Percentiles rank a stretch among this genome's conserved stretches.
Evolutionary conservation across 2,797 vertebrate species (phyloP).

Genomic region (Hapalemur alaotrensis): DNA sequence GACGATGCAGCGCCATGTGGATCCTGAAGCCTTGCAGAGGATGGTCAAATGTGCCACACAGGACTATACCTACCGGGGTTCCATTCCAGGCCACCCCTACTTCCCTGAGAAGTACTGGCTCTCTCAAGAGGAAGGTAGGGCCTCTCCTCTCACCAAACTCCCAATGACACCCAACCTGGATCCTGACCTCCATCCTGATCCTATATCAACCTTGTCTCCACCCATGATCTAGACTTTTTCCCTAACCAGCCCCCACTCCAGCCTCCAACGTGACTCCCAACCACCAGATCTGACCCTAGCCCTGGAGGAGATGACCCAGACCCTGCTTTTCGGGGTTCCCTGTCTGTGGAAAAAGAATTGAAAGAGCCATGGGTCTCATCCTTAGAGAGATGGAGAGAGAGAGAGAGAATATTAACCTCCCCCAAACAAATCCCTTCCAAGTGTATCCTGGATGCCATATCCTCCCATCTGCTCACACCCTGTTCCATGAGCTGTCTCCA

Average conservation of each 20-base stretch:
- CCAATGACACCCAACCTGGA: not conserved
- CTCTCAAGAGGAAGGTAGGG: constrained; percentile 75
- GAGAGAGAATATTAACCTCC: not conserved
- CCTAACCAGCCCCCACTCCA: not conserved
- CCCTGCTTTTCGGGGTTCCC: not conserved
- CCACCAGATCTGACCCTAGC: not conserved
- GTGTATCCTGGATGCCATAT: not conserved
- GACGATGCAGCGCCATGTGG: not conserved
- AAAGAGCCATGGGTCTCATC: not conserved
- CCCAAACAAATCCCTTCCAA: not conserved
- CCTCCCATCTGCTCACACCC: not conserved
- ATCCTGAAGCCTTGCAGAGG: constrained; percentile 62
- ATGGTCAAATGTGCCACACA: constrained; percentile 50
- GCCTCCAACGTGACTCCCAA: not conserved
- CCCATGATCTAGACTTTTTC: not conserved
- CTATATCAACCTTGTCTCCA: not conserved
- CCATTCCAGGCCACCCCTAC: not conserved
- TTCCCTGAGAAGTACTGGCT: constrained; percentile 71
- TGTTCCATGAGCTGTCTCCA: not conserved
- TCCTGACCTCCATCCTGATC: not conserved
- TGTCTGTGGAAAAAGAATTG: not conserved
- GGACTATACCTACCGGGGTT: constrained; percentile 52
- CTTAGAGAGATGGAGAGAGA: not conserved
- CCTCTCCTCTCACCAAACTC: not conserved
- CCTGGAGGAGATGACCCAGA: not conserved